A percentile compares a stretch with the other conserved stretches of the same genome.
These are phyloP conservation scores for Paratrypauchen microcephalus DNA, from an alignment of 2,797 vertebrate genomes.

Conservation along the genomic window DNA sequence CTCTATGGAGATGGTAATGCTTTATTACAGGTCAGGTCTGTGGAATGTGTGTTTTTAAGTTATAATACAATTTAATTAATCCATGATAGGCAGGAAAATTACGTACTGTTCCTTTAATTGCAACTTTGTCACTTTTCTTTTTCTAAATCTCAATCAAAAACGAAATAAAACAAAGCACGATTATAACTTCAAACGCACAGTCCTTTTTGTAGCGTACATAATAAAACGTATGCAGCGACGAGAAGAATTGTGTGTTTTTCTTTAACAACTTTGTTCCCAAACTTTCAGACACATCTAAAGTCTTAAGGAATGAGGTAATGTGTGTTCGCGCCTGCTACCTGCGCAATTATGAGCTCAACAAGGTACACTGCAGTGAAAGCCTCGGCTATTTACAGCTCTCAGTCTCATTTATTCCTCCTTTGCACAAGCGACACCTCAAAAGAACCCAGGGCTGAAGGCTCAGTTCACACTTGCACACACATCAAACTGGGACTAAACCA, in stretches of 20 bases:
- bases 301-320: conserved; percentile 57
- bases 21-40: neutral
- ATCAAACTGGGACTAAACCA: neutral
- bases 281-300: conserved; percentile 36
- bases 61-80: neutral
- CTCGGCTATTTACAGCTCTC: conserved; percentile 53
- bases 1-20: neutral
- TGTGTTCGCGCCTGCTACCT: conserved; percentile 49
- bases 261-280: conserved; percentile 27
- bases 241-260: conserved; percentile 13
- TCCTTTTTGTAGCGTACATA: conserved; percentile 13
- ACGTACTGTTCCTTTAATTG: neutral
- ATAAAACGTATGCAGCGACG: conserved; percentile 18
- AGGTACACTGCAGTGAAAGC: conserved; percentile 64
- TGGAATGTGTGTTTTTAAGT: neutral
- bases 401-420: conserved; percentile 21
- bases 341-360: conserved; percentile 67
- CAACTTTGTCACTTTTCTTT: neutral
- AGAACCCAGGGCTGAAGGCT: conserved; percentile 35
- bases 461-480: neutral
- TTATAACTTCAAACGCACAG: too few species aligned
- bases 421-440: conserved; percentile 43
- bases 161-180: too few species aligned
- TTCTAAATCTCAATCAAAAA: too few species aligned
- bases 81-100: neutral